Percentiles rank a stretch among this genome's conserved stretches.
phyloP scores from a whole-genome alignment of 2,888 invertebrate species.

The Drosophila nr. fundita region DNA sequence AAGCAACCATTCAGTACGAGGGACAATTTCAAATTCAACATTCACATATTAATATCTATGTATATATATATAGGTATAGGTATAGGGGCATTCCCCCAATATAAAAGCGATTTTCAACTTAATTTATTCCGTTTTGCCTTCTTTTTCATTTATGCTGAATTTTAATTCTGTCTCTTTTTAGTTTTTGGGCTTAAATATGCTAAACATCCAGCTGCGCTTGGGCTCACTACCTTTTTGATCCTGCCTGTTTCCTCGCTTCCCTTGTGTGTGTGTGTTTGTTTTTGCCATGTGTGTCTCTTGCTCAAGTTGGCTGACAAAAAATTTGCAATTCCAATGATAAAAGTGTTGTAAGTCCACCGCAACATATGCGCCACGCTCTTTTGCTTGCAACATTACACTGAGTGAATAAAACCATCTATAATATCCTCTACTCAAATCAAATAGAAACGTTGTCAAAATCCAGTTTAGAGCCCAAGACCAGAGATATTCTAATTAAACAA shows the following conservation, averaged over 20 bases:
- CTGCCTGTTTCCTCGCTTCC: neutral
- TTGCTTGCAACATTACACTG: constrained; percentile 26
- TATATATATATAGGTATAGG: constrained; percentile 4
- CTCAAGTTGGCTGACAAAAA: constrained; percentile 42
- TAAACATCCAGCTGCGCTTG: constrained; percentile 63
- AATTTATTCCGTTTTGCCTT: constrained; percentile 66
- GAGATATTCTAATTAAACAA: neutral
- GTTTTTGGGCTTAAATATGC: constrained; percentile 66
- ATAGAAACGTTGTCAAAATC: neutral
- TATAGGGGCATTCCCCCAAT: constrained; percentile 29
- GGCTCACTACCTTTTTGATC: constrained; percentile 55
- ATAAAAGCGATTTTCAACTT: constrained; percentile 71
- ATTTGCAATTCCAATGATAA: constrained; percentile 75
- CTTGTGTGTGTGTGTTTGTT: constrained; percentile 21
- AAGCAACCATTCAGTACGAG: constrained; percentile 50
- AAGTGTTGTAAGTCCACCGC: constrained; percentile 64
- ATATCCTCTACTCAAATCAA: neutral
- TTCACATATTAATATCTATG: constrained; percentile 10
- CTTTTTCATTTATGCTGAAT: constrained; percentile 60
- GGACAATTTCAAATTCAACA: constrained; percentile 27
- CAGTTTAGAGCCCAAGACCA: neutral
- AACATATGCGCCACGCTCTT: constrained; percentile 33
- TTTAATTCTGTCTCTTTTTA: constrained; percentile 64
- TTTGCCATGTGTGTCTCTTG: constrained; percentile 42
- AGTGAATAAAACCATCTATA: neutral